phyloP scores from a whole-genome alignment of 2,888 invertebrate species.

The Eubasilissa splendida region DNA sequence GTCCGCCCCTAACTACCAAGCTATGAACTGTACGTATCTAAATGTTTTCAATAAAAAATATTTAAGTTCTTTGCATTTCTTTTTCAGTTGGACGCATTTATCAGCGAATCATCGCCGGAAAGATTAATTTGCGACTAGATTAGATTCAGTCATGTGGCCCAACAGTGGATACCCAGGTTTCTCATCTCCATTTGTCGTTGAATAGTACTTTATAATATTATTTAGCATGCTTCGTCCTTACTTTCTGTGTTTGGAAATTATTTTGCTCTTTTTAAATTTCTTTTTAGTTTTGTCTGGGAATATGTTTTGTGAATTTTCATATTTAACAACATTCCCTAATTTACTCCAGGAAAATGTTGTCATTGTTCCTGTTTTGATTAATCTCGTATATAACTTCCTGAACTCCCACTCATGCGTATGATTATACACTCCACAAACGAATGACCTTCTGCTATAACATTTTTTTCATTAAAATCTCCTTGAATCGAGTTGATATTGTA shows the following conservation, averaged over 20 bases:
- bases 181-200: not conserved
- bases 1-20: slow-evolving; percentile 69
- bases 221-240: slow-evolving; percentile 9
- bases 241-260: not conserved
- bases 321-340: not conserved
- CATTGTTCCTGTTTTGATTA: too few species aligned
- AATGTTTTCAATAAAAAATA: not conserved
- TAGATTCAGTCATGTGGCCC: slow-evolving; percentile 51
- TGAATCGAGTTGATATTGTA: too few species aligned
- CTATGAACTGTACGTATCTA: slow-evolving; percentile 67
- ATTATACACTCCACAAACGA: too few species aligned
- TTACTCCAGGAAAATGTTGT: too few species aligned
- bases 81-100: slow-evolving; percentile 42
- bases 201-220: not conserved
- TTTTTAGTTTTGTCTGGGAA: not conserved
- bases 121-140: slow-evolving; percentile 6
- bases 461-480: too few species aligned
- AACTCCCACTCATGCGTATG: too few species aligned
- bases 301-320: too few species aligned
- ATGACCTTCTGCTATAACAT: too few species aligned
- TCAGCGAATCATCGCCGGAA: not conserved
- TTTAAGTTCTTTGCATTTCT: slow-evolving; percentile 21
- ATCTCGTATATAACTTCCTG: too few species aligned
- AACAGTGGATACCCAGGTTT: slow-evolving; percentile 57
- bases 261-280: not conserved